These are phyloP conservation scores for Rhinatrema bivittatum DNA, from an alignment of 2,797 vertebrate genomes.

Conservation along the genomic window DNA sequence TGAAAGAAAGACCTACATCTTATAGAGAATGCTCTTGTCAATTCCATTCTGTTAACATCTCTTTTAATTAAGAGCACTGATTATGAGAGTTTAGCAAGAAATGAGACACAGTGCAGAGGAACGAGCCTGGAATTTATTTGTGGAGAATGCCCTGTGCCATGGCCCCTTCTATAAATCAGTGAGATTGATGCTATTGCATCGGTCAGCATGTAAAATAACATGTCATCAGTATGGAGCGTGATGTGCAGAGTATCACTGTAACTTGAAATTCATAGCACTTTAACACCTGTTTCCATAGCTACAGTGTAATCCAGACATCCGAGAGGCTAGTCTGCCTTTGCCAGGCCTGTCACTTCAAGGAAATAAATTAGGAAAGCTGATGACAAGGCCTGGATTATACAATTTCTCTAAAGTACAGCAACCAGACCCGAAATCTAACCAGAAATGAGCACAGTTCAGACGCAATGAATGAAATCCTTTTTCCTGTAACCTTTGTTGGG, in stretches of 20 bases:
- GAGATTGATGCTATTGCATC: slow-evolving; percentile 28
- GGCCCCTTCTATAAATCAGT: slow-evolving; percentile 33
- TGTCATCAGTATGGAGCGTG: slow-evolving; percentile 38
- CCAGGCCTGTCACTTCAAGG: slow-evolving; percentile 62
- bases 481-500: slow-evolving; percentile 47
- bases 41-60: no score
- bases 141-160: background rate
- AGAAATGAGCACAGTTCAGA: slow-evolving; percentile 26
- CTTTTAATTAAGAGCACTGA: no score
- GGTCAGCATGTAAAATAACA: slow-evolving; percentile 57
- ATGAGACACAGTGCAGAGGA: accelerated
- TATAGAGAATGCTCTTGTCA: no score
- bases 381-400: slow-evolving; percentile 55
- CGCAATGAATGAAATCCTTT: slow-evolving; percentile 38
- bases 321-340: slow-evolving; percentile 54
- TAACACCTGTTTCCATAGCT: slow-evolving; percentile 77
- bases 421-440: slow-evolving; percentile 45
- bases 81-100: no score
- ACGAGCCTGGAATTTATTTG: background rate
- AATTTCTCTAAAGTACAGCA: slow-evolving; percentile 53
- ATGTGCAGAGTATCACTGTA: slow-evolving; percentile 55
- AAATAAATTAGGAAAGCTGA: slow-evolving; percentile 70
- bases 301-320: slow-evolving; percentile 66
- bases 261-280: slow-evolving; percentile 66
- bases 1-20: no score